These are phyloP conservation scores for Aphodius sticticus DNA, from an alignment of 2,888 invertebrate genomes.

Conservation along the genomic window DNA sequence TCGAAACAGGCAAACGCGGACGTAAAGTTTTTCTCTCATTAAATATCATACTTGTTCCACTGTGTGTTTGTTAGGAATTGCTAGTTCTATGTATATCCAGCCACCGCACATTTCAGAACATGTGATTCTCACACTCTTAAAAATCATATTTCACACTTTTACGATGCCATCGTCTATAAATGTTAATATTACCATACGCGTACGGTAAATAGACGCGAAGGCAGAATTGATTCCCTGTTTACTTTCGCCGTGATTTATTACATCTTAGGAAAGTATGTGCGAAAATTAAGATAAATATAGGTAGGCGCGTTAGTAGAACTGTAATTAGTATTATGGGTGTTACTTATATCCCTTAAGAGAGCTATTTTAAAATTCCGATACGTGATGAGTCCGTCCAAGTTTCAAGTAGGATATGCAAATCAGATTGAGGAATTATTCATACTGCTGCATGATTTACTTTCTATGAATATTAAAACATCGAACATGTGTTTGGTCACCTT, in stretches of 20 bases:
- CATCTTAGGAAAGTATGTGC: neutral
- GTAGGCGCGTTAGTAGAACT: neutral
- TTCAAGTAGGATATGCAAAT: constrained; percentile 14
- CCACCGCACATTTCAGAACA: neutral
- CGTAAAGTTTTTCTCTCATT: neutral
- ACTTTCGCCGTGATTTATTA: neutral
- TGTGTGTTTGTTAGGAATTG: neutral
- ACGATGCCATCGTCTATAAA: neutral
- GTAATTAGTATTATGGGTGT: neutral
- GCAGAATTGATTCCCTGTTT: neutral
- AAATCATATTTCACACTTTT: neutral
- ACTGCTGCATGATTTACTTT: constrained; percentile 22
- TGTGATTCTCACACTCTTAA: constrained; percentile 4
- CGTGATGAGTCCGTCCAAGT: neutral
- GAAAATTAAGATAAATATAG: neutral
- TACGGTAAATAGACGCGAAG: neutral
- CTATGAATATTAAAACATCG: constrained; percentile 31
- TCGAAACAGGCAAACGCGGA: too few relatives aligned
- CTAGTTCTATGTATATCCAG: neutral
- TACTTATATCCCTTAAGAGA: neutral
- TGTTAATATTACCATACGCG: neutral
- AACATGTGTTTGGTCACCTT: constrained; percentile 34
- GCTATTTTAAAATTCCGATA: neutral
- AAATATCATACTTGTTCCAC: neutral
- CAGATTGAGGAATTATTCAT: constrained; percentile 26